Evolutionary conservation across 1,140 invertebrate genomes (phyloP).

Genomic region (Propsilocerus akamusi): DNA sequence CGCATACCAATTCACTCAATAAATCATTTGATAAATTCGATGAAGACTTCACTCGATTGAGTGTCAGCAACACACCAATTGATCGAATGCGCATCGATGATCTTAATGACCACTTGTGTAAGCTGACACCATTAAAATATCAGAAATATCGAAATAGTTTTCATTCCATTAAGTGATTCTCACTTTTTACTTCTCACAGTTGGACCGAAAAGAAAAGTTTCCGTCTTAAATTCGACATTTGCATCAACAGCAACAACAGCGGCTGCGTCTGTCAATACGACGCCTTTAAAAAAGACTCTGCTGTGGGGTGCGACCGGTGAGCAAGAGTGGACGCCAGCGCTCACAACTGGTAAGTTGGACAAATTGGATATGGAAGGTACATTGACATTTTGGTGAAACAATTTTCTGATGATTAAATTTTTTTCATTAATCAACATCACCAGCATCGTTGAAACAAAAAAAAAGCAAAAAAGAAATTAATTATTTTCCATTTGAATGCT

Average conservation of each 20-base stretch:
- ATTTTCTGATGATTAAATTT: too few relatives aligned
- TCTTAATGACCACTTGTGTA: neutral
- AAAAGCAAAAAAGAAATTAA: conserved; percentile 1
- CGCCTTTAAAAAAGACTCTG: conserved; percentile 49
- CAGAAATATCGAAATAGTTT: conserved; percentile 14
- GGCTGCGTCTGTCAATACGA: too few relatives aligned
- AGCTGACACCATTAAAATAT: too few relatives aligned
- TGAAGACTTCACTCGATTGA: neutral
- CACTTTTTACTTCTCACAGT: conserved; percentile 10
- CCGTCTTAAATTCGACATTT: conserved; percentile 11
- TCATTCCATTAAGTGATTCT: conserved; percentile 10
- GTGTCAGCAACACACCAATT: neutral
- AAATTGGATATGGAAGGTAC: conserved; percentile 8
- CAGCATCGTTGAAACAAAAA: too few relatives aligned
- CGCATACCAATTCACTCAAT: neutral
- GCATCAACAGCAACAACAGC: conserved; percentile 15
- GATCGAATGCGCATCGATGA: neutral
- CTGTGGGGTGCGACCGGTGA: conserved; percentile 83
- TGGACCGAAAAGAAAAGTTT: conserved; percentile 16
- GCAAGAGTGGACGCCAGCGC: conserved; percentile 86
- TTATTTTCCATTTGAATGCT: neutral
- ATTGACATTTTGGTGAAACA: conserved; percentile 9
- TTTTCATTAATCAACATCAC: too few relatives aligned
- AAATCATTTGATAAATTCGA: neutral
- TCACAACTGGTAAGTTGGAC: conserved; percentile 64